phyloP scores from a whole-genome alignment of 2,113 vertebrate species.

The Helogale parvula region DNA sequence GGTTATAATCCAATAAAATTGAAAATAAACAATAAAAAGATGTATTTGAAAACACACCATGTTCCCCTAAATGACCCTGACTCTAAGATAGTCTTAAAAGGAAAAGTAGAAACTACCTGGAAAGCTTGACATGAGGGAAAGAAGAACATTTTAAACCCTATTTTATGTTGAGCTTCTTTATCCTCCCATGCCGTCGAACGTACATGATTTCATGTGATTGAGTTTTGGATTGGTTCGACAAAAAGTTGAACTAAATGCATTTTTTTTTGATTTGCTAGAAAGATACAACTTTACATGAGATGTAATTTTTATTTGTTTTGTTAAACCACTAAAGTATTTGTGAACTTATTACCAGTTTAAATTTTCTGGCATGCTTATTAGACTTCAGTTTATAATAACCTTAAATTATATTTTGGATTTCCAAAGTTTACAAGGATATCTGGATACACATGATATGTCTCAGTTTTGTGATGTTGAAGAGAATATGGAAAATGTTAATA shows the following conservation, averaged over 20 bases:
- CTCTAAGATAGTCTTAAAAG: background rate
- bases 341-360: background rate
- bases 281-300: background rate
- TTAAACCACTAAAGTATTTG: background rate
- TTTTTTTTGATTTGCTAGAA: background rate
- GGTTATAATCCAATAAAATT: background rate
- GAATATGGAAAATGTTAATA: background rate
- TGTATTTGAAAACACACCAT: background rate
- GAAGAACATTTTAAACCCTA: background rate
- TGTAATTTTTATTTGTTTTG: conserved; percentile 13
- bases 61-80: background rate
- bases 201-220: background rate
- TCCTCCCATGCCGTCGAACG: background rate
- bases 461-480: conserved; percentile 67
- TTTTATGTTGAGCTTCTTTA: conserved; percentile 4
- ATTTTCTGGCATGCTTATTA: background rate
- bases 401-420: conserved; percentile 58
- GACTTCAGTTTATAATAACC: background rate
- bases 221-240: background rate
- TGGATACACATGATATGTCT: conserved; percentile 58
- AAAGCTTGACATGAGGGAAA: background rate
- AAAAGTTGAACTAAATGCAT: background rate
- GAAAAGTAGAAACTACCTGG: background rate
- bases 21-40: background rate
- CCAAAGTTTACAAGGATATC: conserved; percentile 60